Percentiles rank a stretch among this genome's conserved stretches.
Evolutionary conservation across 2,113 vertebrate genomes (phyloP).

Genomic region (Gambusia affinis): DNA sequence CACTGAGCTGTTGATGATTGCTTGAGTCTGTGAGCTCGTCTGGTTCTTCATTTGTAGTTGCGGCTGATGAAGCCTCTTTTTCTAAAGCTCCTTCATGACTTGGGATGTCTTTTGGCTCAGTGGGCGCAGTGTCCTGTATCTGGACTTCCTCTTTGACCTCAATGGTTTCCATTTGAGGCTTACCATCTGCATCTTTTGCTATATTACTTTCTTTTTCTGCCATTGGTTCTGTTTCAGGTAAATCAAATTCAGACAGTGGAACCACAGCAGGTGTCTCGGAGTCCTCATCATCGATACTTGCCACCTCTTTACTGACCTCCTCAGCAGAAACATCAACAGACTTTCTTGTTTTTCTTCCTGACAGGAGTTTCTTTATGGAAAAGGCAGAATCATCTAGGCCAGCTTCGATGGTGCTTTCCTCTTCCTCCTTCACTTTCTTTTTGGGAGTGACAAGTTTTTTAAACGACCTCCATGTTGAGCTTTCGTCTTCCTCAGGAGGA

Average conservation of each 20-base stretch:
- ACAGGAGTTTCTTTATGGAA: slow-evolving; percentile 89
- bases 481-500: slow-evolving; percentile 85
- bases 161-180: slow-evolving; percentile 37
- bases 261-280: slow-evolving; percentile 90
- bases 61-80: slow-evolving; percentile 13
- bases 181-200: slow-evolving; percentile 22
- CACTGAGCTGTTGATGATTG: slow-evolving; percentile 79
- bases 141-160: slow-evolving; percentile 11
- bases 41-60: slow-evolving; percentile 63
- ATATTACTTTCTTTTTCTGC: slow-evolving; percentile 27
- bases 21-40: slow-evolving; percentile 64
- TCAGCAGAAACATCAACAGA: slow-evolving; percentile 72
- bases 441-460: slow-evolving; percentile 91
- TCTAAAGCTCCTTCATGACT: slow-evolving; percentile 10
- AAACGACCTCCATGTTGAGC: slow-evolving; percentile 92
- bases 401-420: slow-evolving; percentile 81
- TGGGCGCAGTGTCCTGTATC: slow-evolving; percentile 10
- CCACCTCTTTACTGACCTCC: slow-evolving; percentile 74
- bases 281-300: slow-evolving; percentile 83
- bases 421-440: slow-evolving; percentile 85
- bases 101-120: slow-evolving; percentile 20
- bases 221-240: slow-evolving; percentile 70
- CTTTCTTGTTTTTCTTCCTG: slow-evolving; percentile 86
- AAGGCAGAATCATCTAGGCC: slow-evolving; percentile 87
- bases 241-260: slow-evolving; percentile 90